Base-by-base conservation (phyloP, 2,888 invertebrate genomes). In the Pocota personata region DNA sequence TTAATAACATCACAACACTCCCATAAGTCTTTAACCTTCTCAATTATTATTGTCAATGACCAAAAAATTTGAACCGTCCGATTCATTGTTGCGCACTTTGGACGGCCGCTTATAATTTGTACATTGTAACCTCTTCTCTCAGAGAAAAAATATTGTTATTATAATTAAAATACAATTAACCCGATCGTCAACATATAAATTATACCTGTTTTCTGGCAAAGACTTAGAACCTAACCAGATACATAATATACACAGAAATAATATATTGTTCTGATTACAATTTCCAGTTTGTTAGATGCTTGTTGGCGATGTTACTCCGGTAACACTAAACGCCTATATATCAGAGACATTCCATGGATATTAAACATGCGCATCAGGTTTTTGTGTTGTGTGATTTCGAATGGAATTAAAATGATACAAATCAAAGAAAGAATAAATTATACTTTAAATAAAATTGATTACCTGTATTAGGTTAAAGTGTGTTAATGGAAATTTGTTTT, bases 341-440 rank as follows among this genome's bases (percentile, higher is more conserved):
- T 5, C 24, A 6, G 12, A 52, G 24, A 50, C 50, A 37, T 21
- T 37, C 14, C 12, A 14, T n/a, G 30, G 52, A 69, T 14, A 32
- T 14, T 50, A 50, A 69, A 77, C 66, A 50, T 72, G 82, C 66
- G 72, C 37, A 55, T 66, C 82, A 67, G 60, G 82, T 83, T 78
- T 66, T 48, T 10, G 6, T 46, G 46, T 69, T 76, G 43, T 71
- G 48, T 40, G 76, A 64, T 64, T 76, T 24, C n/a, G n/a, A 72
- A 67, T 67, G 55, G 21, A 67, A 67, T 67, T 67, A 58, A 58
- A 77, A 69, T 32, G 27, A 76, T 69, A 69, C 69, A 71, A 27
- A 58, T 58, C 66, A 58, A 77, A 77, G 46, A 82, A 58, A 43
- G 66, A 83, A 83, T 77, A 66, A 60, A 67, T 78, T 67, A 79